Base-by-base conservation (phyloP, 1,140 invertebrate genomes). In the Drosophila azteca region DNA sequence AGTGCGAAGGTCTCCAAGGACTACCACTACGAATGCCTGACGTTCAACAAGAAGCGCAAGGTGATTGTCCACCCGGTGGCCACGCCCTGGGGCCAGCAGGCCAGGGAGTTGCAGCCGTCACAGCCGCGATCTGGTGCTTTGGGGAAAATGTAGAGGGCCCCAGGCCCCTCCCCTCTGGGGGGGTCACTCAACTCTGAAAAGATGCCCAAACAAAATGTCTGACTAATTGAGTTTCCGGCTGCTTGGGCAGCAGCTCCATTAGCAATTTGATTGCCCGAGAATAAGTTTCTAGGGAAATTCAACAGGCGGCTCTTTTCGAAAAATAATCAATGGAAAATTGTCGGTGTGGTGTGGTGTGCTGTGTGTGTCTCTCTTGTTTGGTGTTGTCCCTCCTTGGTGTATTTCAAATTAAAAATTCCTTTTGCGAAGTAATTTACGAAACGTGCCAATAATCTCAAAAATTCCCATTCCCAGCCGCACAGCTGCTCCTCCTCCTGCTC, bases 371-470 rank as follows among this genome's bases (percentile, higher is more conserved):
- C 31, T 35, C 8, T 35, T 68, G 50, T 11, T 43, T 26, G 46
- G 51, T 31, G 64, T 22, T 41, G 15, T 54, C 15, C 45, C 2
- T n/a, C 22, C 15, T 46, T 61, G 54, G 48, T 49, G 63, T 75
- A 72, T 49, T 55, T 61, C 20, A 85, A 82, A 88, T 88, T 78
- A 88, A 78, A 85, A 85, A 85, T 85, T 85, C 79, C 64, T 79
- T 71, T 70, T 72, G 70, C 82, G 60, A 75, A 82, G 78, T 85
- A 70, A 87, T 78, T 85, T 77, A 54, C 48, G 59, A 68, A 79
- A 82, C 82, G 83, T 87, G 82, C 78, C 60, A 85, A 85, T 85
- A 87, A 85, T 85, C 60, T 76, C 45, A 82, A 82, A 87, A 87
- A 85, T 85, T n/a, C 24, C 24, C 62, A 77, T 66, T 54, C 71